These are phyloP conservation scores for Falco rusticolus DNA, from an alignment of 2,797 vertebrate genomes.

Conservation along the genomic window DNA sequence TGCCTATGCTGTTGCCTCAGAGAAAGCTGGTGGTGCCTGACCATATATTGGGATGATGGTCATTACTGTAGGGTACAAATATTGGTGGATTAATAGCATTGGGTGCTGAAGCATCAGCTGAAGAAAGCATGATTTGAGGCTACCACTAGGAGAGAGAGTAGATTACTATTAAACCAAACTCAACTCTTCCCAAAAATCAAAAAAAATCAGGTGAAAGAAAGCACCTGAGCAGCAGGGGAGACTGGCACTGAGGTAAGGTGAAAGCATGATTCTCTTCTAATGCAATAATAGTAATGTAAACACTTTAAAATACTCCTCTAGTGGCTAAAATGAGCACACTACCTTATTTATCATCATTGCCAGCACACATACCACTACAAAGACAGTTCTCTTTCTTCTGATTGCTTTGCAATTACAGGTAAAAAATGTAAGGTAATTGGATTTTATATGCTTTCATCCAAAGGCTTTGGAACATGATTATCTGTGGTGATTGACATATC, in stretches of 20 bases:
- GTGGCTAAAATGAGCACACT: not conserved
- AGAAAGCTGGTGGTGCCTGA: not conserved
- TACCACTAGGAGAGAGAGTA: not conserved
- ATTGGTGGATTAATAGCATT: not conserved
- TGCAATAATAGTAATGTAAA: not conserved
- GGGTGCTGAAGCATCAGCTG: not conserved
- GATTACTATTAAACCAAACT: not conserved
- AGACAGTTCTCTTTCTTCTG: not conserved
- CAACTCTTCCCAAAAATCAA: not conserved
- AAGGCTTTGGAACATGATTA: not conserved
- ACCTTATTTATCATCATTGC: not conserved
- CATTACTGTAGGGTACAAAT: not conserved
- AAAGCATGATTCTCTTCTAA: not conserved
- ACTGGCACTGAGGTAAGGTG: not conserved
- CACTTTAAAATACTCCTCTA: not conserved
- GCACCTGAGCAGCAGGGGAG: not conserved
- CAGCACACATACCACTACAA: not conserved
- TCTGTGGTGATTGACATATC: not conserved
- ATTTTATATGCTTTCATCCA: not conserved
- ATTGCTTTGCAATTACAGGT: not conserved
- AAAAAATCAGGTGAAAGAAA: not conserved
- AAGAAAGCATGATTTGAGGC: not conserved
- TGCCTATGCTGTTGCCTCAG: not conserved
- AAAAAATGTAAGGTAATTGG: not conserved
- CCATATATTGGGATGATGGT: rapidly evolving